Evolutionary conservation across 2,797 vertebrate genomes (phyloP).

Genomic region (Halcyon smyrnensis): DNA sequence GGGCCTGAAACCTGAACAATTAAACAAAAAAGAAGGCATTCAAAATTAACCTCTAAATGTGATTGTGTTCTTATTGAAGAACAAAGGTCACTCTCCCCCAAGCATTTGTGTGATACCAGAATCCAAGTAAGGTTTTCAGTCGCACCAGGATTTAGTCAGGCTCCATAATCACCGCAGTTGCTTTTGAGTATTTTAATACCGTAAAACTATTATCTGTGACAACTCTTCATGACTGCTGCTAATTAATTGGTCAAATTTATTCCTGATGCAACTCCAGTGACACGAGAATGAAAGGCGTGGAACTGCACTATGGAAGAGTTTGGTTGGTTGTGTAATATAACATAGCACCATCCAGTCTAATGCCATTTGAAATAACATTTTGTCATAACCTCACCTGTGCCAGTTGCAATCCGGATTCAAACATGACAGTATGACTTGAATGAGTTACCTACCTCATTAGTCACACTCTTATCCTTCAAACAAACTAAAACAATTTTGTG

Average conservation of each 20-base stretch:
- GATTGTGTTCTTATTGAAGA: not conserved
- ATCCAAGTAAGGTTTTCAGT: not conserved
- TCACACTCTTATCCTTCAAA: slow-evolving; percentile 7
- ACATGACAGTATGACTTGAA: not conserved
- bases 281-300: not conserved
- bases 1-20: slow-evolving; percentile 38
- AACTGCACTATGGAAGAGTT: slow-evolving; percentile 35
- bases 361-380: slow-evolving; percentile 58
- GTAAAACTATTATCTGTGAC: not conserved
- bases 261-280: slow-evolving; percentile 11
- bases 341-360: slow-evolving; percentile 54
- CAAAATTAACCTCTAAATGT: not conserved
- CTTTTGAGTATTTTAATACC: slow-evolving; percentile 13
- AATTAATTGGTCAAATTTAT: slow-evolving; percentile 20
- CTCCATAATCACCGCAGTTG: not conserved
- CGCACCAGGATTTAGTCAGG: not conserved
- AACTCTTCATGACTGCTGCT: not conserved
- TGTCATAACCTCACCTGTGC: slow-evolving; percentile 62
- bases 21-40: not conserved
- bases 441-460: slow-evolving; percentile 9
- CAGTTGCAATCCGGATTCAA: slow-evolving; percentile 60
- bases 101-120: not conserved
- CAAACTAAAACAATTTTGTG: slow-evolving; percentile 39
- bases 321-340: not conserved
- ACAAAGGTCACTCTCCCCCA: not conserved